Evolutionary conservation across 2,113 vertebrate genomes (phyloP).

Genomic region (Platysteira castanea): DNA sequence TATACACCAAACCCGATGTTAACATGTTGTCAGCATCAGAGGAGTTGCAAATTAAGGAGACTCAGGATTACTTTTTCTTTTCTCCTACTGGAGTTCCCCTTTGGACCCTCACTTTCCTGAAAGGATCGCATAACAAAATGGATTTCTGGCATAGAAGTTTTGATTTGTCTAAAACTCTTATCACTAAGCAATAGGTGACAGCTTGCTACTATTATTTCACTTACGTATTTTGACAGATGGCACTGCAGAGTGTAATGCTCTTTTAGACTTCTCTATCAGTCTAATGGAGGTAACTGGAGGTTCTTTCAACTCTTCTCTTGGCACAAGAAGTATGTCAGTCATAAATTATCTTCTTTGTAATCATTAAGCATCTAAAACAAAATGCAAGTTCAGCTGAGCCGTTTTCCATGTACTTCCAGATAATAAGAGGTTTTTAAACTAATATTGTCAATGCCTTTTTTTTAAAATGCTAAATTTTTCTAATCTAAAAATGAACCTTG

Average conservation of each 20-base stretch:
- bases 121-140: constrained; percentile 37
- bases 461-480: constrained; percentile 16
- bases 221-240: constrained; percentile 89
- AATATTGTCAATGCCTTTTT: constrained; percentile 46
- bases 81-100: not conserved
- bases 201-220: constrained; percentile 85
- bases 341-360: constrained; percentile 82
- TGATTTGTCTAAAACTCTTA: constrained; percentile 79
- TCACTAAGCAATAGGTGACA: constrained; percentile 76
- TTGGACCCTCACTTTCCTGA: not conserved
- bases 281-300: constrained; percentile 87
- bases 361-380: constrained; percentile 79
- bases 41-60: constrained; percentile 36
- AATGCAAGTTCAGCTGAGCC: constrained; percentile 73
- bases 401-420: constrained; percentile 60
- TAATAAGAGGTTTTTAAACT: constrained; percentile 60
- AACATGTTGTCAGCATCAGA: not conserved
- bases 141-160: constrained; percentile 66
- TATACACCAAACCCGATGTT: not conserved
- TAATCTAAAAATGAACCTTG: not conserved
- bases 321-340: constrained; percentile 85
- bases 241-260: constrained; percentile 78
- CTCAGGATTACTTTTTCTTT: not conserved
- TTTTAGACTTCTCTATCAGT: constrained; percentile 82
- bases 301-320: constrained; percentile 83